Conservation (phyloP, 2,888 invertebrate species). For the Andrena haemorrhoa region DNA sequence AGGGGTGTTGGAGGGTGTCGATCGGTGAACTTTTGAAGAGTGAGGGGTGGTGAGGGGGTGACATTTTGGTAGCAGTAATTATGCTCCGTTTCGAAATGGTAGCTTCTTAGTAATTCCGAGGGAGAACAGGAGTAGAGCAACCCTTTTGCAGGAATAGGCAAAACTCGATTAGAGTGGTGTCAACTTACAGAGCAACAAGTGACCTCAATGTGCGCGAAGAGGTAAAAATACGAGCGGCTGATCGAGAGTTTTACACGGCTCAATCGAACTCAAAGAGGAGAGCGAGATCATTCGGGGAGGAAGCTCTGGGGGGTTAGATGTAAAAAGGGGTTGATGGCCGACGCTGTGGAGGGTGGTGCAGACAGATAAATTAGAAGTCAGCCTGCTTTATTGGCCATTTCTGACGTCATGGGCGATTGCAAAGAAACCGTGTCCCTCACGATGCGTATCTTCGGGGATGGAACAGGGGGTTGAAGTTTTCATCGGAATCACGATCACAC, state of each 20-base stretch:
- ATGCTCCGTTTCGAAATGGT: neutral
- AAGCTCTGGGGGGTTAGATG: conserved; percentile 67
- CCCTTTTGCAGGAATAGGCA: conserved; percentile 9
- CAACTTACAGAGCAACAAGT: conserved; percentile 84
- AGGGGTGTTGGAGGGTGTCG: too few species aligned
- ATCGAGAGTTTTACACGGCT: conserved; percentile 81
- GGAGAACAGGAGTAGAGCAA: neutral
- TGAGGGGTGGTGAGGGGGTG: too few species aligned
- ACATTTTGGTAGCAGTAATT: too few species aligned
- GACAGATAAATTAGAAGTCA: conserved; percentile 52
- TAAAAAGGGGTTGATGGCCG: conserved; percentile 58
- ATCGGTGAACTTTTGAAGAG: too few species aligned
- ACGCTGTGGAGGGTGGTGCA: conserved; percentile 37
- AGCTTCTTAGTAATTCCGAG: neutral
- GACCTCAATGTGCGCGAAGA: conserved; percentile 82
- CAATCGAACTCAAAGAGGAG: conserved; percentile 68
- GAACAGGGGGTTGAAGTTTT: conserved; percentile 16
- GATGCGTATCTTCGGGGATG: conserved; percentile 19
- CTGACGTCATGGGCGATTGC: conserved; percentile 46
- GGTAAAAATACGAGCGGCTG: conserved; percentile 82
- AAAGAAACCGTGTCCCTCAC: conserved; percentile 30
- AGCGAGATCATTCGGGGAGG: conserved; percentile 74
- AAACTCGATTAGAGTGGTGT: conserved; percentile 27
- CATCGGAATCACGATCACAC: neutral
- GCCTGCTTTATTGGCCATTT: conserved; percentile 55